Conservation (phyloP, 2,797 vertebrate genomes). For the Neostethus bicornis region DNA sequence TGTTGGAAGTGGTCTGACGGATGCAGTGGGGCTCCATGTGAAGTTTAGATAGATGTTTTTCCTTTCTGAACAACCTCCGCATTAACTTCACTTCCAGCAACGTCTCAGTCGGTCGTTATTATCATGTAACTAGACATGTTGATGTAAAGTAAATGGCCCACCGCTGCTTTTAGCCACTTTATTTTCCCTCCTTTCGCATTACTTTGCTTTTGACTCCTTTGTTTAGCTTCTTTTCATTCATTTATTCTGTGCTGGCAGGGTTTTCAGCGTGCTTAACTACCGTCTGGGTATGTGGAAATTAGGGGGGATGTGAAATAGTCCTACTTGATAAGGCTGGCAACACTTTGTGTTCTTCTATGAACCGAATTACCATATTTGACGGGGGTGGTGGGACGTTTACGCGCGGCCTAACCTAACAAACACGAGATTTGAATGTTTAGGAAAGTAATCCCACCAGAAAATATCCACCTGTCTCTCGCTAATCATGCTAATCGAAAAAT, state of each 20-base stretch:
- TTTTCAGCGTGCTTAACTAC: background rate
- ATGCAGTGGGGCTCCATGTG: background rate
- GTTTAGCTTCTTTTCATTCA: conserved; percentile 5
- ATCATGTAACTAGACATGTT: conserved; percentile 21
- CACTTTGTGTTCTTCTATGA: background rate
- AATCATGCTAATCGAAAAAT: background rate
- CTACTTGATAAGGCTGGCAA: background rate
- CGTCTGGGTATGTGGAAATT: background rate
- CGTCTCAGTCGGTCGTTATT: conserved; percentile 21
- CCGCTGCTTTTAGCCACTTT: conserved; percentile 11
- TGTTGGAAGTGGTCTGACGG: conserved; percentile 3
- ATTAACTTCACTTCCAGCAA: conserved; percentile 3
- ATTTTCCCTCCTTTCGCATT: conserved; percentile 3
- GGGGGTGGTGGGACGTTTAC: too few species aligned
- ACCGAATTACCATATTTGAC: background rate
- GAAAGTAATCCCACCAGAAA: background rate
- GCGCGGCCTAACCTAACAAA: background rate
- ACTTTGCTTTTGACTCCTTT: conserved; percentile 10
- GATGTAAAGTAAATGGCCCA: conserved; percentile 18
- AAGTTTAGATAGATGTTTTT: conserved; percentile 6
- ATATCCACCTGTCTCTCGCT: background rate
- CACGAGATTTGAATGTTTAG: background rate
- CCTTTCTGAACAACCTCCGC: background rate
- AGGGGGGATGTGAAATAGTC: background rate
- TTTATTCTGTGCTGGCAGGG: background rate